Evolutionary conservation across 1,140 invertebrate species (phyloP), one percentile per base, ranked within the genome.

Genomic region (Anastrepha ludens): DNA sequence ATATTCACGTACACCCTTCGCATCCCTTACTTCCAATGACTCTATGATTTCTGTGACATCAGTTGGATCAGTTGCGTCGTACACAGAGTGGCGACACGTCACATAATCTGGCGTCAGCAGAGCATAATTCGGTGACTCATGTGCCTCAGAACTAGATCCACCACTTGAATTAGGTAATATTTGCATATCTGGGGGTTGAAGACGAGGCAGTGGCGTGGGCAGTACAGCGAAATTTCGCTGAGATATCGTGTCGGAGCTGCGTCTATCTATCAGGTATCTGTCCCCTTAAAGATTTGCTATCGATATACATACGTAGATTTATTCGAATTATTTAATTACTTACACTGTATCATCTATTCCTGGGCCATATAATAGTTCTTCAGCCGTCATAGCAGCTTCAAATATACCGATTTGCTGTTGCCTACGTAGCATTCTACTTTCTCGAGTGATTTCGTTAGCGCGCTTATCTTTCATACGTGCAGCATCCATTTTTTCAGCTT

Each of bases 101-200:
- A 90, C 90, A 78, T 91, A 90, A 39, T 91, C 89, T 5, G 92
- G 92, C 2, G 91, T 87, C 4, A 93, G 88, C 7, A 93, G 87
- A n/a, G 88, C 62, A 81, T 91, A 93, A 85, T 93, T 93, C 1
- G 2, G 92, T 0, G 92, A 91, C 8, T 91, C 89, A 62, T 90
- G 70, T n/a, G 91, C 50, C 64, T 93, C 92, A 0, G 92, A 91
- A 15, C 92, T 93, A 9, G 92, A 93, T 8, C 90, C 92, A 6
- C 92, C 92, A 47, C 92, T 92, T 0, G 92, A 92, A 29, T 93
- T 92, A 41, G 92, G 92, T 47, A 93, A 88, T 41, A 93, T 91
- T 85, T 93, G 92, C 86, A 93, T 93, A 67, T 93, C 91, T 3
- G 92, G 92, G 15, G 92, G 92, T 81, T 91, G 90, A 7, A 92